These are phyloP conservation scores for human (Homo sapiens) DNA, from an alignment of 2,113 vertebrate genomes.

Conservation along the genomic window GRCh38 chr2:129028001-129028500, in stretches of 20 bases:
- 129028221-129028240: neutral
- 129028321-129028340: neutral
- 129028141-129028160: neutral
- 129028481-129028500: constrained; percentile 12
- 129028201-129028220: neutral
- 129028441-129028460: neutral
- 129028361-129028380: neutral
- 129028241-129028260: too few relatives aligned
- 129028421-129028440: constrained; percentile 23
- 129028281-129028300: neutral
- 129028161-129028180: neutral
- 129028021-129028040: neutral
- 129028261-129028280: neutral
- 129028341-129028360: neutral
- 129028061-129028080: neutral
- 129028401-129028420: neutral
- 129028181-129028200: rapidly evolving
- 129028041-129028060: neutral
- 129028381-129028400: neutral
- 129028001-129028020: neutral
- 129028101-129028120: neutral
- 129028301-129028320: neutral
- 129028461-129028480: constrained; percentile 38
- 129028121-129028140: neutral
- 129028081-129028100: neutral